A percentile compares a stretch with the other conserved stretches of the same genome.
Evolutionary conservation across 2,797 vertebrate species (phyloP).

Genomic region (Myripristis murdjan): DNA sequence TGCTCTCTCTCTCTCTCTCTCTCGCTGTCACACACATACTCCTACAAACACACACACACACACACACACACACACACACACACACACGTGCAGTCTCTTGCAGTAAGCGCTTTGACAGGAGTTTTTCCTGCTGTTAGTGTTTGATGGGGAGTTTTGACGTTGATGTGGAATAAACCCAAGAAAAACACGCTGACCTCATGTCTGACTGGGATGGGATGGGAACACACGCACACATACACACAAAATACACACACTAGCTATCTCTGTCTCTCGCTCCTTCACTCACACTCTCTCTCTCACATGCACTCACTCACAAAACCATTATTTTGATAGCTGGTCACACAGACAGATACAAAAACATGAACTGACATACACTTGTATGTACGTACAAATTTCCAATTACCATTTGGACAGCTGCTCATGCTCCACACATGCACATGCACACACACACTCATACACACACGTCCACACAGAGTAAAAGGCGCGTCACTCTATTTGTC

Average conservation of each 20-base stretch:
- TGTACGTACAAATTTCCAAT: slow-evolving; percentile 16
- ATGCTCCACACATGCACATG: not conserved
- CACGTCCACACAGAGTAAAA: not conserved
- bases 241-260: not conserved
- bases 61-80: not conserved
- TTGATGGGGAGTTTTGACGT: slow-evolving; percentile 29
- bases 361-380: not conserved
- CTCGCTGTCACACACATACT: not conserved
- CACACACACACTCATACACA: slow-evolving; percentile 9
- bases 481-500: not conserved
- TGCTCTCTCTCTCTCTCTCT: too few species aligned
- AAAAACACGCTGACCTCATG: slow-evolving; percentile 69
- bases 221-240: slow-evolving; percentile 28
- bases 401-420: slow-evolving; percentile 28
- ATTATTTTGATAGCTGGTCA: slow-evolving; percentile 62
- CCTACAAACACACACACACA: not conserved
- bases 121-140: slow-evolving; percentile 41
- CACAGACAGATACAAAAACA: slow-evolving; percentile 37
- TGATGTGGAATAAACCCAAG: slow-evolving; percentile 62
- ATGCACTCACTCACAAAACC: slow-evolving; percentile 2
- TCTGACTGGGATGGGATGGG: slow-evolving; percentile 41
- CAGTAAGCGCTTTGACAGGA: slow-evolving; percentile 14
- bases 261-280: slow-evolving; percentile 1
- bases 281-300: slow-evolving; percentile 9
- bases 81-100: too few species aligned